phyloP scores from a whole-genome alignment of 64 coral and sea anemone genomes.

The Actinia equina region DNA sequence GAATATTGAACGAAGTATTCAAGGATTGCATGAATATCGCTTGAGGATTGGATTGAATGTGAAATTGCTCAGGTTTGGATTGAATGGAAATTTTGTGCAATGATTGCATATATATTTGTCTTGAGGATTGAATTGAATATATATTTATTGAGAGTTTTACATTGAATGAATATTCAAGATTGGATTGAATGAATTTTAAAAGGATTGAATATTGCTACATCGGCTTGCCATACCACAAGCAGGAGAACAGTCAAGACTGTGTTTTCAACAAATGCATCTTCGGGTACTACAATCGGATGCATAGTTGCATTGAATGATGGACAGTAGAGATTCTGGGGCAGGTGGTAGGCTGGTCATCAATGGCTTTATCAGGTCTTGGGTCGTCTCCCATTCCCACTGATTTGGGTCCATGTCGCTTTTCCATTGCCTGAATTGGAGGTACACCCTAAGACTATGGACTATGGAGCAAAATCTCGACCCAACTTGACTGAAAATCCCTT shows the following conservation, averaged over 20 bases:
- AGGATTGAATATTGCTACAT: too few species aligned
- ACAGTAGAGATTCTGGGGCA: slow-evolving; percentile 37
- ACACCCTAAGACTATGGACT: slow-evolving; percentile 43
- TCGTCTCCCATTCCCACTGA: background rate
- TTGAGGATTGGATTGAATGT: background rate
- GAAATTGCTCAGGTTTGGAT: background rate
- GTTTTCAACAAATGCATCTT: slow-evolving; percentile 46
- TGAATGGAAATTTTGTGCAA: background rate
- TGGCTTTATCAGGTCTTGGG: too few species aligned
- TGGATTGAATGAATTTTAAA: too few species aligned
- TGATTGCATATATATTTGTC: background rate
- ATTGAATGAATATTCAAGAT: too few species aligned
- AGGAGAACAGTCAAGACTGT: slow-evolving; percentile 47
- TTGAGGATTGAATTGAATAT: background rate
- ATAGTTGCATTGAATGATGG: slow-evolving; percentile 48
- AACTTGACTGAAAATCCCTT: too few species aligned
- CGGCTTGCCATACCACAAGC: background rate
- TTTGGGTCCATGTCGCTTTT: slow-evolving; percentile 2
- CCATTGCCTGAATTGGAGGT: slow-evolving; percentile 33
- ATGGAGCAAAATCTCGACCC: too few species aligned
- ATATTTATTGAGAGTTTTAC: too few species aligned
- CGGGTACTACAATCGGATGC: slow-evolving; percentile 24
- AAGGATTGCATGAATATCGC: background rate
- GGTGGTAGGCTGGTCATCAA: slow-evolving; percentile 18
- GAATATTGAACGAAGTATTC: slow-evolving; percentile 1